phyloP scores from a whole-genome alignment of 2,113 vertebrate species.

The Plotosus lineatus region DNA sequence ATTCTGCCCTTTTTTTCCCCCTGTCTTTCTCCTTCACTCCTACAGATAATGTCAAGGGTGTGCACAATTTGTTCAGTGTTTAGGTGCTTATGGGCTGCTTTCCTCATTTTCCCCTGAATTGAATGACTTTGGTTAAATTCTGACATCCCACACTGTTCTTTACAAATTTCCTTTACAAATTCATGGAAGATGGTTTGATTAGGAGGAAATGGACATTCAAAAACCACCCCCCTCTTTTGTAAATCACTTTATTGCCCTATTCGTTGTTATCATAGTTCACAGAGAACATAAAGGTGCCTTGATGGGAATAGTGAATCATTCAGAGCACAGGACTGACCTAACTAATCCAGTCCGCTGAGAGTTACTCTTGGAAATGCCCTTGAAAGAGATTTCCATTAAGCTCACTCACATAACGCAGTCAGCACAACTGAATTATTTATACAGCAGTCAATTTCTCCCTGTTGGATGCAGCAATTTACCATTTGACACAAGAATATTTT shows the following conservation, averaged over 20 bases:
- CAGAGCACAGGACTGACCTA: constrained; percentile 30
- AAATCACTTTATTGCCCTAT: constrained; percentile 38
- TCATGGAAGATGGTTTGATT: background rate
- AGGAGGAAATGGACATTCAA: constrained; percentile 9
- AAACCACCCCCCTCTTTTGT: constrained; percentile 14
- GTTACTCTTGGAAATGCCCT: constrained; percentile 46
- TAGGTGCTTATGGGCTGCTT: constrained; percentile 16
- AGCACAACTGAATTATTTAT: constrained; percentile 14
- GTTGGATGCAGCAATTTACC: background rate
- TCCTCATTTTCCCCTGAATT: constrained; percentile 12
- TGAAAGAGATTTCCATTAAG: constrained; percentile 9
- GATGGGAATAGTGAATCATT: constrained; percentile 37
- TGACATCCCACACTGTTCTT: constrained; percentile 6
- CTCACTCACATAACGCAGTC: constrained; percentile 1
- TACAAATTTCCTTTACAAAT: background rate
- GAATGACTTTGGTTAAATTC: constrained; percentile 5
- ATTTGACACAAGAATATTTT: background rate
- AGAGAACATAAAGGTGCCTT: constrained; percentile 31
- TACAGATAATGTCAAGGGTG: background rate
- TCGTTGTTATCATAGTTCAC: constrained; percentile 28
- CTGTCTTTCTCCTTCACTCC: background rate
- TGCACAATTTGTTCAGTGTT: constrained; percentile 33
- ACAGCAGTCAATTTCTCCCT: background rate
- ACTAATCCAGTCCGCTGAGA: constrained; percentile 37
- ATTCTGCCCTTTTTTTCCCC: background rate